A percentile compares a stretch with the other conserved stretches of the same genome.
phyloP scores from a whole-genome alignment of 2,113 vertebrate genomes.

The Rhinolophus sinicus region DNA sequence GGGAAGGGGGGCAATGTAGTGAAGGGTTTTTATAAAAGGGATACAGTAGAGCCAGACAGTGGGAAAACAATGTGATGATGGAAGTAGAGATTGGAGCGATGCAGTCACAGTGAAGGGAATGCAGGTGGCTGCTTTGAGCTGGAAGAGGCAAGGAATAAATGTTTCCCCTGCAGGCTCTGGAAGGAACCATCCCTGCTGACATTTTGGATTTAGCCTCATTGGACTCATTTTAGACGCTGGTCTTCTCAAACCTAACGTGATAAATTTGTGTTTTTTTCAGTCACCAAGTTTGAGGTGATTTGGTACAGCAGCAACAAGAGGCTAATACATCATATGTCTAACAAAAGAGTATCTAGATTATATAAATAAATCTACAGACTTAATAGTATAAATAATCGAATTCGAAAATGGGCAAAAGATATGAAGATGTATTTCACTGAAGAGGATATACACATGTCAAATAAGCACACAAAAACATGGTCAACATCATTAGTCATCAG shows the following conservation, averaged over 20 bases:
- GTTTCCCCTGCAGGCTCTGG: not conserved
- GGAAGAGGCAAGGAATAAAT: not conserved
- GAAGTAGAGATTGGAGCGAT: not conserved
- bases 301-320: not conserved
- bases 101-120: not conserved
- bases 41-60: not conserved
- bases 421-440: not conserved
- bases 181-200: not conserved
- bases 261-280: not conserved
- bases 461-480: not conserved
- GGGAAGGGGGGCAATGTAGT: not conserved
- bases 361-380: not conserved
- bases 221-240: not conserved
- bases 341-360: not conserved
- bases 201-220: not conserved
- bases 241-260: not conserved
- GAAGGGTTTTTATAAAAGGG: not conserved
- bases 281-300: not conserved
- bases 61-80: not conserved
- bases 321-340: not conserved
- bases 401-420: not conserved
- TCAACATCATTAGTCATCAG: not conserved
- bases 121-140: not conserved
- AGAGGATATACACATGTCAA: not conserved
- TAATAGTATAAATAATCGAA: not conserved